These are phyloP conservation scores for Tanypteryx hageni DNA, from an alignment of 2,888 invertebrate genomes.

Conservation along the genomic window DNA sequence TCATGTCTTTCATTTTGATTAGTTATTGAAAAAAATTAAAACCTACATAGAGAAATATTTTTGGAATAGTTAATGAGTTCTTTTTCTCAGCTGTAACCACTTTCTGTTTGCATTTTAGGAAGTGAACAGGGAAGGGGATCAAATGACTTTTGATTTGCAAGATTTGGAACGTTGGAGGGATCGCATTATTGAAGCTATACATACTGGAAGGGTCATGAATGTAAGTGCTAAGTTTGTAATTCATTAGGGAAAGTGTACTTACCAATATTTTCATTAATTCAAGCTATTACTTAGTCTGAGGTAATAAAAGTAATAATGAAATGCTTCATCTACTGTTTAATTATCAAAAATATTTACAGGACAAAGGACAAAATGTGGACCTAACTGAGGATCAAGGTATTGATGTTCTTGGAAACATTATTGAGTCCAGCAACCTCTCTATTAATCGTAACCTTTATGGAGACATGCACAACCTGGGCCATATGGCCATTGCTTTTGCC, in stretches of 20 bases:
- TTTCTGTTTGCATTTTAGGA: slow-evolving; percentile 66
- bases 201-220: slow-evolving; percentile 70
- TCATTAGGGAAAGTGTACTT: too few relatives aligned
- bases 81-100: background rate
- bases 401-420: slow-evolving; percentile 86
- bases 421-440: slow-evolving; percentile 85
- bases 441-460: slow-evolving; percentile 85
- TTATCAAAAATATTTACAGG: slow-evolving; percentile 78
- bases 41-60: background rate
- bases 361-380: slow-evolving; percentile 72
- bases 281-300: too few relatives aligned
- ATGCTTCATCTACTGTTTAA: background rate
- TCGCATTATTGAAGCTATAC: slow-evolving; percentile 73
- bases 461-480: slow-evolving; percentile 89
- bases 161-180: slow-evolving; percentile 73
- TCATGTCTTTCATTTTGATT: background rate
- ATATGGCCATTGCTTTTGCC: slow-evolving; percentile 85
- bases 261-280: too few relatives aligned
- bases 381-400: slow-evolving; percentile 85
- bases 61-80: background rate
- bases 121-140: slow-evolving; percentile 69
- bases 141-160: slow-evolving; percentile 70
- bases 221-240: slow-evolving; percentile 65
- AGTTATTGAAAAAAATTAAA: background rate
- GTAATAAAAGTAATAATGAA: too few relatives aligned